These are phyloP conservation scores for Clarias platycephalus DNA, from an alignment of 2,797 vertebrate species.

Conservation along the genomic window DNA sequence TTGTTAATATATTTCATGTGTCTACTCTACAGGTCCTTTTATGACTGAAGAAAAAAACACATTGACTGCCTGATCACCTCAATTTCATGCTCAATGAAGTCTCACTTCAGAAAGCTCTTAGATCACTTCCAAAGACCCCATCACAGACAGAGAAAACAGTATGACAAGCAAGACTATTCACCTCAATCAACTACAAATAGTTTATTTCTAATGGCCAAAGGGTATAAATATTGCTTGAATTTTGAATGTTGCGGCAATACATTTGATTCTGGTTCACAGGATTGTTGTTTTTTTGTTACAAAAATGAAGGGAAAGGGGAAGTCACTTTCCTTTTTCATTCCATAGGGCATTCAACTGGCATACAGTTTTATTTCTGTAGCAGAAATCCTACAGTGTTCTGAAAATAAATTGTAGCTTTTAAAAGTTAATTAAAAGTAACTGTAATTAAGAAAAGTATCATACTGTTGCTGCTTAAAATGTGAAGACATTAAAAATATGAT, in stretches of 20 bases:
- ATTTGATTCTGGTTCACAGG: conserved; percentile 11
- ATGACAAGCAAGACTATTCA: conserved; percentile 14
- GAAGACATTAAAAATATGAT: conserved; percentile 17
- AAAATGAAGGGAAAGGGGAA: background rate
- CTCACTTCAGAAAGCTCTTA: background rate
- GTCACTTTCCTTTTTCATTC: conserved; percentile 10
- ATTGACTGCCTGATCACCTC: conserved; percentile 41
- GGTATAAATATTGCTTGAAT: background rate
- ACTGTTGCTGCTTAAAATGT: conserved; percentile 30
- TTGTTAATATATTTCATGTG: conserved; percentile 42
- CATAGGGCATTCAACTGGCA: background rate
- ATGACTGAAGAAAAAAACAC: conserved; percentile 36
- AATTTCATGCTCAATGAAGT: conserved; percentile 22
- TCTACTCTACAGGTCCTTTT: conserved; percentile 45
- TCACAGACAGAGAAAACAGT: conserved; percentile 13
- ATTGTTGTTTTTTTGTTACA: conserved; percentile 4
- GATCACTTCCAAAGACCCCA: conserved; percentile 29
- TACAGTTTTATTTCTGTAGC: conserved; percentile 31
- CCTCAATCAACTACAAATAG: conserved; percentile 19
- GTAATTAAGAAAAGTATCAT: background rate
- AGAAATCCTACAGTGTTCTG: conserved; percentile 5
- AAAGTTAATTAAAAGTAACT: background rate
- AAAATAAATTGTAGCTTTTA: background rate
- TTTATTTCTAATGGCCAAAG: conserved; percentile 17
- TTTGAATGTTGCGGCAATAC: background rate